Evolutionary conservation across 1,140 invertebrate species (phyloP).

Genomic region (Holcopasites calliopsidis): DNA sequence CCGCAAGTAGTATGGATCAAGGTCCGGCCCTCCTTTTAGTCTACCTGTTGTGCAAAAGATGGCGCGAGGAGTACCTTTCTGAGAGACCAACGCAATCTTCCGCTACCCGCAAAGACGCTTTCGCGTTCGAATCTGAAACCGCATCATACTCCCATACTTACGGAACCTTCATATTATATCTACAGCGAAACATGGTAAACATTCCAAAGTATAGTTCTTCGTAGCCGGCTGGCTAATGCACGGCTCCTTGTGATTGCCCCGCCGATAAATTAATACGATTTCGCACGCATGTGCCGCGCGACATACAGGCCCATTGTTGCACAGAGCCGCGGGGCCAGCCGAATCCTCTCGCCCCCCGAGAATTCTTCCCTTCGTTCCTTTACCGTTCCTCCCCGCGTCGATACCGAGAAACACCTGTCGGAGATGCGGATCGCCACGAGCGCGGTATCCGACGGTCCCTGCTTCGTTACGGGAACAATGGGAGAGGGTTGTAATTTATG

Average conservation of each 20-base stretch:
- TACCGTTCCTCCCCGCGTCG: slow-evolving; percentile 17
- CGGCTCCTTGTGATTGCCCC: slow-evolving; percentile 74
- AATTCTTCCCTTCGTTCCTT: too few species aligned
- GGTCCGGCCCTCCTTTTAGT: slow-evolving; percentile 30
- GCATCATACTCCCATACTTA: too few species aligned
- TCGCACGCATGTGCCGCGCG: slow-evolving; percentile 75
- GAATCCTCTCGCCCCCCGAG: not conserved
- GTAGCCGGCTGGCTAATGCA: slow-evolving; percentile 72
- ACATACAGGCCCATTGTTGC: slow-evolving; percentile 75
- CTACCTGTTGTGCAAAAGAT: slow-evolving; percentile 44
- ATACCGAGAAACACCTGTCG: slow-evolving; percentile 53
- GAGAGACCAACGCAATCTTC: slow-evolving; percentile 12
- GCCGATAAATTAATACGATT: slow-evolving; percentile 77
- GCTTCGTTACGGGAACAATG: slow-evolving; percentile 56
- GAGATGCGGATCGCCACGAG: slow-evolving; percentile 2
- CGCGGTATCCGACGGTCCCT: slow-evolving; percentile 7
- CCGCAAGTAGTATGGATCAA: slow-evolving; percentile 28
- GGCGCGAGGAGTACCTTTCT: slow-evolving; percentile 45
- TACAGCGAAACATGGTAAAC: too few species aligned
- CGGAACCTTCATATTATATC: too few species aligned
- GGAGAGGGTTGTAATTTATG: slow-evolving; percentile 48
- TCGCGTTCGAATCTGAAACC: not conserved
- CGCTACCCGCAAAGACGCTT: slow-evolving; percentile 2
- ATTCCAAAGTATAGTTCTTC: too few species aligned
- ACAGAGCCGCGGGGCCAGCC: slow-evolving; percentile 28